These are phyloP conservation scores for Heliconius ethilla DNA, from an alignment of 2,888 invertebrate genomes.

Conservation along the genomic window DNA sequence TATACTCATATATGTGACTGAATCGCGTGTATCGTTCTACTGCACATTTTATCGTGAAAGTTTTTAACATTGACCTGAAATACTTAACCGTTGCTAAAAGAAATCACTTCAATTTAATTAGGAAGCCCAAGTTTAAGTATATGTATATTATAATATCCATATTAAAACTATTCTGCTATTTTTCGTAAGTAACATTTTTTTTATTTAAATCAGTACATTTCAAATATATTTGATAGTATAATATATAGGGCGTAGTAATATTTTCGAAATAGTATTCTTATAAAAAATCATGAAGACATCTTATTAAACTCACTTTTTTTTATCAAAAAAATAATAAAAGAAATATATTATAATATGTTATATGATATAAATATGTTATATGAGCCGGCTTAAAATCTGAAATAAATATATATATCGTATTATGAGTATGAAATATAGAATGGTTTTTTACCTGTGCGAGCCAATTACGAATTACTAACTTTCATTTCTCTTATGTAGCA, in stretches of 20 bases:
- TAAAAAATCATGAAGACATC: no score
- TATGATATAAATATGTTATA: no score
- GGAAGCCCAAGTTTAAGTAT: neutral
- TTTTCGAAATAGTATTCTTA: neutral
- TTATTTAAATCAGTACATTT: neutral
- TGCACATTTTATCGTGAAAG: slow-evolving; percentile 75
- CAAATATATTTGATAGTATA: neutral
- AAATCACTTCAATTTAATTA: slow-evolving; percentile 39
- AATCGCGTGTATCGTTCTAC: slow-evolving; percentile 62
- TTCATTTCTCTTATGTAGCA: neutral
- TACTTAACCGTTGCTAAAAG: slow-evolving; percentile 73
- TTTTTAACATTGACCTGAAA: slow-evolving; percentile 76
- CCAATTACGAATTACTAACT: neutral
- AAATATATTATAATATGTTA: no score
- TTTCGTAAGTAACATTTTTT: neutral
- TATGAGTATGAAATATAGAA: no score
- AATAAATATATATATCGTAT: neutral
- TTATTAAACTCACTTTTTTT: neutral
- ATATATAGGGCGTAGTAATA: neutral
- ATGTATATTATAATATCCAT: neutral
- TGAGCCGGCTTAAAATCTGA: no score
- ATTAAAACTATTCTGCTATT: neutral
- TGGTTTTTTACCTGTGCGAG: neutral
- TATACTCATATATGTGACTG: slow-evolving; percentile 30
- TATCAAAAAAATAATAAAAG: neutral